Evolutionary conservation across 2,888 invertebrate species (phyloP), one percentile per base, ranked within the genome.

Genomic region (Gisinianus flammeolus): DNA sequence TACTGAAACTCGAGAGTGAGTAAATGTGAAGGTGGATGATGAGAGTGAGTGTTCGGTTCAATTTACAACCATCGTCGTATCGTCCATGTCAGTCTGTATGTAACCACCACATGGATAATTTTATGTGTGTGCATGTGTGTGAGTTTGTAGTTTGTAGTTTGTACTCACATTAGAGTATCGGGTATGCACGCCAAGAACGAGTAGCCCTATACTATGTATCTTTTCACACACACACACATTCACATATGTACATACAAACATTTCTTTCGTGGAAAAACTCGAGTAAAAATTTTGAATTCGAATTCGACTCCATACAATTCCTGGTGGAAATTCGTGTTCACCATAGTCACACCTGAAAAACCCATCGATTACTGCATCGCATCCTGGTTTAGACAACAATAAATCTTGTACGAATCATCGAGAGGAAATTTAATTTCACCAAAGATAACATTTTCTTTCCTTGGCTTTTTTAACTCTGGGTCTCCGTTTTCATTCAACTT

Each of bases 351-450:
- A 72, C 72, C 72, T 72, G 12, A 62, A 74, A 73, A 66, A 67
- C 44, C 74, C 74, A 74, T 74, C 74, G 74, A 74, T 74, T 64
- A 74, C 66, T 74, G 22, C 30, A 66, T 24, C 62, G 35, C 66
- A 67, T 66, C 66, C 67, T 74, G 66, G 67, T 33, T 66, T 44
- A 66, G 67, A 74, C 74, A 74, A 74, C 74, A 66, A 74, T 74
- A 74, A 74, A 74, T 74, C 74, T 74, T 74, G 74, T 12, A 54
- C n/a, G 67, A 74, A 74, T 74, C 74, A 74, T 74, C 74, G 64
- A 24, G 74, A 74, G 74, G 74, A 74, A 74, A 74, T 74, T 74
- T 74, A 74, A 74, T 74, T 74, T 74, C 74, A 74, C 66, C 52
- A 74, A 74, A 74, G 74, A 74, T 74, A 74, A 66, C 44, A 64